Conservation (phyloP, 2,113 vertebrate genomes). For the Siniperca chuatsi region DNA sequence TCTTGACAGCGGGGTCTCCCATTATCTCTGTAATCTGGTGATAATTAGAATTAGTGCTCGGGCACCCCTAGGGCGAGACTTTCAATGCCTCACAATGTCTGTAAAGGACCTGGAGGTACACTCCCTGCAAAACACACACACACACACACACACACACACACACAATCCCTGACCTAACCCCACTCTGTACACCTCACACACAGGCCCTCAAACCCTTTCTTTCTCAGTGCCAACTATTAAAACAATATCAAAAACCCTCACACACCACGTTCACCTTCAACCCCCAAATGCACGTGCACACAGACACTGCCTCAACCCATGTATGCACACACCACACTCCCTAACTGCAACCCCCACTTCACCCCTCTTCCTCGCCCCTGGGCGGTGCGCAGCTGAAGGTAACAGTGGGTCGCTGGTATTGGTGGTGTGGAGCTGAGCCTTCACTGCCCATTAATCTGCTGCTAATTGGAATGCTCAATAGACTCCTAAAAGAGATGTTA, state of each 20-base stretch:
- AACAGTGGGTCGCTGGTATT: constrained; percentile 75
- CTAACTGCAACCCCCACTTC: constrained; percentile 62
- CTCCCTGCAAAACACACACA: constrained; percentile 56
- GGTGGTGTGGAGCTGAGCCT: constrained; percentile 67
- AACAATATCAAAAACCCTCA: constrained; percentile 70
- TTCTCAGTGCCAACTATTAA: constrained; percentile 64
- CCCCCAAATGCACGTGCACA: constrained; percentile 47
- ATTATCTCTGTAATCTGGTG: constrained; percentile 88
- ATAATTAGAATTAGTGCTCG: constrained; percentile 84
- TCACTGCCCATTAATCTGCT: constrained; percentile 79
- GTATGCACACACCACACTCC: constrained; percentile 19
- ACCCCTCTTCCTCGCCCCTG: constrained; percentile 68
- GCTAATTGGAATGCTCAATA: constrained; percentile 81
- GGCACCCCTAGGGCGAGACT: constrained; percentile 74
- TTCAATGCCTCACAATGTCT: constrained; percentile 80
- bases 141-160: constrained; percentile 20
- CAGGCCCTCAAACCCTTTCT: constrained; percentile 64
- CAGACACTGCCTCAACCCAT: constrained; percentile 28
- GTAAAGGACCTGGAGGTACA: constrained; percentile 71
- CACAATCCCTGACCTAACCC: constrained; percentile 71
- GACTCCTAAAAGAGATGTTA: constrained; percentile 80
- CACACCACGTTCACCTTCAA: constrained; percentile 57
- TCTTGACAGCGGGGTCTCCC: constrained; percentile 79
- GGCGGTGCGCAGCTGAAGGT: constrained; percentile 78
- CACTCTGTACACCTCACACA: constrained; percentile 48